Evolutionary conservation across 2,797 vertebrate species (phyloP).

Genomic region (Pseudocheirus occidentalis): DNA sequence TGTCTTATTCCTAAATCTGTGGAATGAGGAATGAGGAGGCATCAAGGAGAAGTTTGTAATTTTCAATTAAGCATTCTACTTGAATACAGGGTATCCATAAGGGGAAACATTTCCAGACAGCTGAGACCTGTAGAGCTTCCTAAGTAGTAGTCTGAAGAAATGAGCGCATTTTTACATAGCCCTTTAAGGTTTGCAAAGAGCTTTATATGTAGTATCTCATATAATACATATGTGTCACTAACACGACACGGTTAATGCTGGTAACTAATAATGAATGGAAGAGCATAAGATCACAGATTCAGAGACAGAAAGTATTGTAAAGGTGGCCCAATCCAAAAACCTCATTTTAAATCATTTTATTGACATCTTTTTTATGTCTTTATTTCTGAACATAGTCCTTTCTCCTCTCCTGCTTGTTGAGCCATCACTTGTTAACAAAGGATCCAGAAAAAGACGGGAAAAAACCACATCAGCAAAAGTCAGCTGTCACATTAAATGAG

Average conservation of each 20-base stretch:
- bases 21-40: not conserved
- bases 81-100: conserved; percentile 18
- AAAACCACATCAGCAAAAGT: not conserved
- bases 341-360: not conserved
- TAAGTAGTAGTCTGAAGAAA: not conserved
- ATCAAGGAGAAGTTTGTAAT: conserved; percentile 24
- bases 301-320: not conserved
- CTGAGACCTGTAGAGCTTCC: not conserved
- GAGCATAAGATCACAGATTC: not conserved
- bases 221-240: too few species aligned
- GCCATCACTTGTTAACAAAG: not conserved
- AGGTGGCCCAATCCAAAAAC: not conserved
- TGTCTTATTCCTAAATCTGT: not conserved
- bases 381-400: not conserved
- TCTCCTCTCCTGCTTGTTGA: not conserved
- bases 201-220: not conserved
- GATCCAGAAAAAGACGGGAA: not conserved
- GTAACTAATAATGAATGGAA: not conserved
- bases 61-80: conserved; percentile 23
- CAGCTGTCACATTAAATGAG: not conserved
- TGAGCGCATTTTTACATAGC: not conserved
- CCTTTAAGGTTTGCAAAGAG: not conserved
- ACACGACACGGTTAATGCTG: conserved; percentile 25
- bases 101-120: conserved; percentile 63
- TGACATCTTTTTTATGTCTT: not conserved